Evolutionary conservation across 1,140 invertebrate genomes (phyloP).

Genomic region (Cotesia vestalis): DNA sequence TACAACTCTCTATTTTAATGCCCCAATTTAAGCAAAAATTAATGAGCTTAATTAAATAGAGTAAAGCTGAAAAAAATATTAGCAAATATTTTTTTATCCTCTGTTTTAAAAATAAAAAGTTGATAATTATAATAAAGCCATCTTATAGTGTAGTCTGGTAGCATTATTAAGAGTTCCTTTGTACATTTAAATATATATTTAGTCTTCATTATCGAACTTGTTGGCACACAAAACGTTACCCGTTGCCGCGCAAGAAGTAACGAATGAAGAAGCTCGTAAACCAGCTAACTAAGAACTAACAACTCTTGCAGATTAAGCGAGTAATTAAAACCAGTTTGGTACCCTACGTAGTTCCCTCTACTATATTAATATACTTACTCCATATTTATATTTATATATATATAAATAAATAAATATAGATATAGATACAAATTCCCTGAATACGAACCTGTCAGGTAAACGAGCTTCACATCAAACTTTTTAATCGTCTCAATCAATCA

Average conservation of each 20-base stretch:
- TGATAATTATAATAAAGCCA: too few species aligned
- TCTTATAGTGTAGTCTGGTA: neutral
- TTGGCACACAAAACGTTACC: neutral
- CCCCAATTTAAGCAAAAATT: too few species aligned
- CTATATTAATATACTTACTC: too few species aligned
- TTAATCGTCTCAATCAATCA: constrained; percentile 8
- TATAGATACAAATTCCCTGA: too few species aligned
- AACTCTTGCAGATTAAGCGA: constrained; percentile 32
- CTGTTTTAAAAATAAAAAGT: too few species aligned
- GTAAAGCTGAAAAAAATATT: too few species aligned
- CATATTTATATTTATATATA: too few species aligned
- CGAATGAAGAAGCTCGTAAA: neutral
- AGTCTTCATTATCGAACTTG: neutral
- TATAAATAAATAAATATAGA: too few species aligned
- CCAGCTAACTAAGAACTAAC: constrained; percentile 34
- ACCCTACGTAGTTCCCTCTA: neutral
- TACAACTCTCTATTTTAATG: too few species aligned
- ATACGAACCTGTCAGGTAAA: constrained; percentile 6
- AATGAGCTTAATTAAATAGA: too few species aligned
- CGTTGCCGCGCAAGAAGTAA: neutral
- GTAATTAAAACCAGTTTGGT: constrained; percentile 36
- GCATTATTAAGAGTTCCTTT: neutral
- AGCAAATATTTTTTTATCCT: too few species aligned
- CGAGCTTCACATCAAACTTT: too few species aligned
- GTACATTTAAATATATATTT: constrained; percentile 1